Base-by-base conservation (phyloP, 2,113 vertebrate species). In the Nothocercus nigrocapillus region DNA sequence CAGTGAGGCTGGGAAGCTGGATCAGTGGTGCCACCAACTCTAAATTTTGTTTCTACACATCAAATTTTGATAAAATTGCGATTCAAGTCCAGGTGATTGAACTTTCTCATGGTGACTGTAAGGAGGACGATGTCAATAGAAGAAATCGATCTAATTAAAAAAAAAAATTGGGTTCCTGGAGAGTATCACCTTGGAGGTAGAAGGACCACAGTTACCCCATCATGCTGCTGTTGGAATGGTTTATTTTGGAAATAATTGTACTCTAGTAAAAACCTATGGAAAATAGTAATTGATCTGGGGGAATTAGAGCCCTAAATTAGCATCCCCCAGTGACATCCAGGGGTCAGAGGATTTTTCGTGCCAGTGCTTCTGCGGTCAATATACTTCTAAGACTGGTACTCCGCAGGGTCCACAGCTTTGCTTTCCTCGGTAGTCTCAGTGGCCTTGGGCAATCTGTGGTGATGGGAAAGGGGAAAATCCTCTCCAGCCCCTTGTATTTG, bases 341-440 rank as follows among this genome's bases (percentile, higher is more conserved):
- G 66, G 80, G 15, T 79, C 38, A 81, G 85, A 84, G 62, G 66
- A 32, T 49, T 66, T 93, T 76, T 76, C 20, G 14, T 59, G 44
- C 36, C 3, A 8, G 10, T 67, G 45, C 45, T n/a, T 88, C 69
- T 44, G 27, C 24, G 42, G 80, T 11, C 32, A 36, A 1, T 34
- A 6, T 17, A 12, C 3, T 14, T 22, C 5, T 9, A 51, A 47
- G n/a, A 14, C 10, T n/a, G 0, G 38, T 85, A 13, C 66, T 59
- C 47, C 1, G 9, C 17, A 34, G 30, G 14, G 13, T 44, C 9
- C 5, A 3, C 0, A 8, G n/a, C 28, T 49, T 76, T 4, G 1
- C 61, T 51, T 78, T 38, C 28, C 27, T 22, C n/a, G 2, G 13
- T 11, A 44, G 9, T 27, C 14, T n/a, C 2, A 5, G 12, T 13